These are phyloP conservation scores for Cetonia aurata DNA, from an alignment of 2,888 invertebrate genomes.

Conservation along the genomic window DNA sequence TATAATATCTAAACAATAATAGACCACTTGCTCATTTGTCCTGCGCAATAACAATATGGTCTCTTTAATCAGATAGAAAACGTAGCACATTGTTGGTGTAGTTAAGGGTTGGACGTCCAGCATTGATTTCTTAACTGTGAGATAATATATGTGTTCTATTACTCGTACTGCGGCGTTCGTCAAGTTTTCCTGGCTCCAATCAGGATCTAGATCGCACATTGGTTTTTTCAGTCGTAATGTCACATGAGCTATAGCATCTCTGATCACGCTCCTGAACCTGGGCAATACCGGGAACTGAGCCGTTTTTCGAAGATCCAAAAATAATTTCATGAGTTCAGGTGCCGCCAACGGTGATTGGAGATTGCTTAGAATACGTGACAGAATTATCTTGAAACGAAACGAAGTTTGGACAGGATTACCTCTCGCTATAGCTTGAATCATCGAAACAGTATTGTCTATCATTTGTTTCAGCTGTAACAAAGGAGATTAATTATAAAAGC, in stretches of 20 bases:
- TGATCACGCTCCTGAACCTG: slow-evolving; percentile 63
- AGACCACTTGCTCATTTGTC: slow-evolving; percentile 32
- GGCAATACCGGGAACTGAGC: slow-evolving; percentile 67
- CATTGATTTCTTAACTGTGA: slow-evolving; percentile 64
- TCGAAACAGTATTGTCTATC: slow-evolving; percentile 67
- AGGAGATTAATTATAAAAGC: slow-evolving; percentile 30
- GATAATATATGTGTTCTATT: slow-evolving; percentile 71
- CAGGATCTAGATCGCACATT: slow-evolving; percentile 81
- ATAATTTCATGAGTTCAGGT: slow-evolving; percentile 73
- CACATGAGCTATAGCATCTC: slow-evolving; percentile 76
- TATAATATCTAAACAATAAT: slow-evolving; percentile 72
- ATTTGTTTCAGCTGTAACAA: slow-evolving; percentile 64
- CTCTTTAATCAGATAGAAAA: slow-evolving; percentile 82
- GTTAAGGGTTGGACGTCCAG: slow-evolving; percentile 65
- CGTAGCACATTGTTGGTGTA: slow-evolving; percentile 85
- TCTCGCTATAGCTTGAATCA: slow-evolving; percentile 68
- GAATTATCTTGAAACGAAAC: slow-evolving; percentile 70
- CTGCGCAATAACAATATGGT: slow-evolving; percentile 66
- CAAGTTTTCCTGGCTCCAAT: slow-evolving; percentile 82
- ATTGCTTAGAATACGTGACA: slow-evolving; percentile 72
- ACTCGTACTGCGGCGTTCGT: slow-evolving; percentile 73
- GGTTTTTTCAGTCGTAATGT: slow-evolving; percentile 83
- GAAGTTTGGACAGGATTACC: slow-evolving; percentile 70
- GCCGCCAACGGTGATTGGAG: slow-evolving; percentile 85
- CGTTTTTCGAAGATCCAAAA: slow-evolving; percentile 71